A percentile compares a stretch with the other conserved stretches of the same genome.
Conservation (phyloP, 2,113 vertebrate species). For the Parotia lawesii region DNA sequence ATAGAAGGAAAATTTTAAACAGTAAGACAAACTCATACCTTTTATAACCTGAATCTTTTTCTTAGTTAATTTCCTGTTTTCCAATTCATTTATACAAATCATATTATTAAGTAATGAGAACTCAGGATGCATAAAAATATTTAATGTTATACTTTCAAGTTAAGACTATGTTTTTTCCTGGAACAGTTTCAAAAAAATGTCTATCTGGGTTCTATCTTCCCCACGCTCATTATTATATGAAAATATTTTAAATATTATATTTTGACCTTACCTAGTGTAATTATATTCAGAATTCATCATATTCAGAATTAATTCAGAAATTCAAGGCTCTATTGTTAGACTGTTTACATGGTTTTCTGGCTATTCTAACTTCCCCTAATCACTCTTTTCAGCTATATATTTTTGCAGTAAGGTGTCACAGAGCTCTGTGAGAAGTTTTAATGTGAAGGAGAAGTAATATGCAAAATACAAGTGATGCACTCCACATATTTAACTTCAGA, state of each 20-base stretch:
- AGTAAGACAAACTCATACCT: background rate
- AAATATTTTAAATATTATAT: background rate
- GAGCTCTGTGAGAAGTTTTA: background rate
- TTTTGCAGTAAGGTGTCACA: background rate
- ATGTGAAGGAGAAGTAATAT: background rate
- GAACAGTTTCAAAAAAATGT: fast-evolving
- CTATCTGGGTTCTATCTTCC: background rate
- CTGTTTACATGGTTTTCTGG: background rate
- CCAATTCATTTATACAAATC: background rate
- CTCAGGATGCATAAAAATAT: background rate
- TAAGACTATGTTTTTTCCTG: background rate
- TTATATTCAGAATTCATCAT: background rate
- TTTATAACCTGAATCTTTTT: background rate
- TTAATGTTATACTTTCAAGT: background rate
- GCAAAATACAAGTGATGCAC: fast-evolving
- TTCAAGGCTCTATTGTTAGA: background rate
- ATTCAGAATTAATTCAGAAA: background rate
- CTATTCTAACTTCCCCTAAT: background rate
- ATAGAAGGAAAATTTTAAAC: background rate
- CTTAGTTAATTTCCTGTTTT: background rate
- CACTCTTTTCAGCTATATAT: background rate
- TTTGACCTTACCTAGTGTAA: background rate
- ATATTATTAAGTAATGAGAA: background rate
- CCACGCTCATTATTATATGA: background rate
- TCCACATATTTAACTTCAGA: background rate